Base-by-base conservation (phyloP, 1,140 invertebrate genomes). In the Pseudomyrmex flavicornis region DNA sequence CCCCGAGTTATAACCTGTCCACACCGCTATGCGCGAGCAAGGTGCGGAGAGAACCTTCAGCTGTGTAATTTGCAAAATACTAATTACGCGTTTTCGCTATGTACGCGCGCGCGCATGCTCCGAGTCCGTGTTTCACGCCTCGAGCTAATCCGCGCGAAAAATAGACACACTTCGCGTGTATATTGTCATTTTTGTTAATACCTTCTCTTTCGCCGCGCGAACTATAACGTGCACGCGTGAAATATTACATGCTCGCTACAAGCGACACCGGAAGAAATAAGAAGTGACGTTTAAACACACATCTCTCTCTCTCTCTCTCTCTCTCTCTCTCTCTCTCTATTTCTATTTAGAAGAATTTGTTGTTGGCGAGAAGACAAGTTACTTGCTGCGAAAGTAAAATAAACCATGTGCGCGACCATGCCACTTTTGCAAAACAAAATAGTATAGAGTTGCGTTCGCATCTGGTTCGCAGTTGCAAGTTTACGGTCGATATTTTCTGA, bases 51-150 rank as follows among this genome's bases (percentile, higher is more conserved):
- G 46, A 74, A 52, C 72, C 80, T 44, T 56, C 69, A 63, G 75
- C 63, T 68, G 54, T 80, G 65, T 80, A 80, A 84, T 84, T 84
- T 84, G 58, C 82, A 63, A 80, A 84, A 80, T 84, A 84, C 75
- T 84, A 84, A 84, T 84, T 84, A 80, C 54, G 70, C 70, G 52
- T 61, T 26, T 61, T 26, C 65, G 76, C 76, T 15, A 10, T 44
- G 20, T 15, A 35, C 52, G 20, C 74, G 22, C 35, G 59, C 58
- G 75, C 77, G 79, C 69, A 70, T 82, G 72, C 70, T 75, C 46
- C 58, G 79, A 63, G 59, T 46, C 70, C 70, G 50, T 35, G 5
- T 35, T 65, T 82, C 63, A 50, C 79, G 63, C 59, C 50, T 58
- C 50, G 17, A 48, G 58, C 79, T 75, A 74, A 75, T 82, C 72